These are phyloP conservation scores for Thecocarcelia acutangulata DNA, from an alignment of 2,888 invertebrate genomes.

Conservation along the genomic window DNA sequence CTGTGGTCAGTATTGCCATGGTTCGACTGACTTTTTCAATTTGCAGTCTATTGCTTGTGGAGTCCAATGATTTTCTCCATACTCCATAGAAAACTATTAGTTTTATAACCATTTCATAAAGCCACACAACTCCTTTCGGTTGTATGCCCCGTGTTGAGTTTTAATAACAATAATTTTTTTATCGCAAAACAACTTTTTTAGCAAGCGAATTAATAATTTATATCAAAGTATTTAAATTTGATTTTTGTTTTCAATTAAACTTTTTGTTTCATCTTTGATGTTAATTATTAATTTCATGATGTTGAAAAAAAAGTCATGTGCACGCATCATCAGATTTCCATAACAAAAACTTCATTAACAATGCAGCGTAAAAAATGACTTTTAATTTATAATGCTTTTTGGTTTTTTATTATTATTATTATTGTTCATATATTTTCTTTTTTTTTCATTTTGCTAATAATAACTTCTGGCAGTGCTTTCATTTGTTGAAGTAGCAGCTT, in stretches of 20 bases:
- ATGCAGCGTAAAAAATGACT: conserved; percentile 2
- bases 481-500: conserved; percentile 13
- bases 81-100: no score
- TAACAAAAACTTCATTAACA: conserved; percentile 7
- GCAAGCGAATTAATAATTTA: no score
- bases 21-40: no score
- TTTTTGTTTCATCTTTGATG: background rate
- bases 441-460: conserved; percentile 24
- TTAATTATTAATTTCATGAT: conserved; percentile 13
- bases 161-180: no score
- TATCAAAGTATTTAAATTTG: background rate
- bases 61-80: no score
- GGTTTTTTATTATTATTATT: background rate
- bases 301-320: conserved; percentile 7
- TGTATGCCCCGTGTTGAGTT: no score
- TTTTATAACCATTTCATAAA: no score
- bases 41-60: no score
- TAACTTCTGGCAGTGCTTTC: background rate
- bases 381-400: background rate
- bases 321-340: conserved; percentile 40
- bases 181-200: no score
- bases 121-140: no score
- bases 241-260: background rate
- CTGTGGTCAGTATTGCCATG: no score
- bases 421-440: background rate